Percentiles rank a stretch among this genome's conserved stretches.
phyloP scores from a whole-genome alignment of 2,113 vertebrate genomes.

The Petrocephalus zakoni region DNA sequence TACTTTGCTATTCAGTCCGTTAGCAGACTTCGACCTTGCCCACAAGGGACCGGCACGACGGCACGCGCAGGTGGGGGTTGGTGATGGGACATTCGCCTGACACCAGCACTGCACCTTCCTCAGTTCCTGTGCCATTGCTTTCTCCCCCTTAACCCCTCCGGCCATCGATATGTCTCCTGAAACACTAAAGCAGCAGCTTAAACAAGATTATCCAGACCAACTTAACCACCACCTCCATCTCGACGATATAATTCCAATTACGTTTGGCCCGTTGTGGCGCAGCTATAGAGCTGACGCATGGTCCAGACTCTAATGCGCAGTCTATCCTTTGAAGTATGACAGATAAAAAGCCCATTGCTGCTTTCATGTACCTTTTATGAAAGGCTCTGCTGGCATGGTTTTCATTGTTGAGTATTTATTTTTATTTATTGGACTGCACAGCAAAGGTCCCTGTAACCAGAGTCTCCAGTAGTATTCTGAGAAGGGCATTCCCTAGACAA shows the following conservation, averaged over 20 bases:
- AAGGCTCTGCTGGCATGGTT: background rate
- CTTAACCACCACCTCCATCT: background rate
- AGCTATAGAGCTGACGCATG: background rate
- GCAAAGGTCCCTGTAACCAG: background rate
- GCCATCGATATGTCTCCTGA: background rate
- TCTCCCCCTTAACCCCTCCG: background rate
- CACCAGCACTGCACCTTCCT: background rate
- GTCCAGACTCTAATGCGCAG: background rate
- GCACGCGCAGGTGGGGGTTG: background rate
- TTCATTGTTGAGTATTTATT: background rate
- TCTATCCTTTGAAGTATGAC: background rate
- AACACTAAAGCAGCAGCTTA: background rate
- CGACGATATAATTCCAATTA: background rate
- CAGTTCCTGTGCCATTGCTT: background rate
- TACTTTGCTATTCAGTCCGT: background rate
- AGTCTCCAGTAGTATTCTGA: background rate
- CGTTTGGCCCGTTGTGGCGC: background rate
- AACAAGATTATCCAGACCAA: constrained; percentile 1
- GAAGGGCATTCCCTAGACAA: background rate
- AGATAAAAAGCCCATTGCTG: background rate
- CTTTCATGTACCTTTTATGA: background rate
- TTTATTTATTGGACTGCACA: background rate
- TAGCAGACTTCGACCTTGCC: background rate
- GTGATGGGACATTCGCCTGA: background rate
- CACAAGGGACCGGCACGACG: background rate